These are phyloP conservation scores for Ceyx erithaca DNA, from an alignment of 2,797 vertebrate genomes.

Conservation along the genomic window DNA sequence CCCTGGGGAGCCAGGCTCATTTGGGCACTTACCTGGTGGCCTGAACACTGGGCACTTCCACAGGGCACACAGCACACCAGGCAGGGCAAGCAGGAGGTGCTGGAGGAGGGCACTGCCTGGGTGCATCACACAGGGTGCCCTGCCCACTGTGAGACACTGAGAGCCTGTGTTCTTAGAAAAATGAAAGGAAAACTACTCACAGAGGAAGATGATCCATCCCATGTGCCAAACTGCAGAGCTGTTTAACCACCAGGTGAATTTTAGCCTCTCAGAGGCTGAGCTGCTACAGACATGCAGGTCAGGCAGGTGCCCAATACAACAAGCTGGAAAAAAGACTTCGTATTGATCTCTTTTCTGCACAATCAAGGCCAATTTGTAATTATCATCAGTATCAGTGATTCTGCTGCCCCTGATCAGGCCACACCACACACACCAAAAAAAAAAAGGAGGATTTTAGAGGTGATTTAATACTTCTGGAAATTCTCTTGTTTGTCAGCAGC, in stretches of 20 bases:
- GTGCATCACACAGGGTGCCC: accelerated
- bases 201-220: not conserved
- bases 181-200: not conserved
- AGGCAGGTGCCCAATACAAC: not conserved
- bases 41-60: accelerated
- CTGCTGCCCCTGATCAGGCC: not conserved
- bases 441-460: not conserved
- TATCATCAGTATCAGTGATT: not conserved
- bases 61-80: not conserved
- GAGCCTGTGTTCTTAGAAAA: not conserved
- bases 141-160: not conserved
- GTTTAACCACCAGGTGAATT: not conserved
- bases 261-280: not conserved
- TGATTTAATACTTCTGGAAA: not conserved
- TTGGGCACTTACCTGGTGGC: accelerated
- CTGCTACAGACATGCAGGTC: not conserved
- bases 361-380: not conserved
- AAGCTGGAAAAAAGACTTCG: not conserved
- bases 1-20: not conserved
- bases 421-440: not conserved
- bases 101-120: not conserved
- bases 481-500: not conserved
- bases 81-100: accelerated
- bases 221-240: not conserved
- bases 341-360: not conserved